Conservation (phyloP, 1,140 invertebrate species). For the Eumeta japonica region DNA sequence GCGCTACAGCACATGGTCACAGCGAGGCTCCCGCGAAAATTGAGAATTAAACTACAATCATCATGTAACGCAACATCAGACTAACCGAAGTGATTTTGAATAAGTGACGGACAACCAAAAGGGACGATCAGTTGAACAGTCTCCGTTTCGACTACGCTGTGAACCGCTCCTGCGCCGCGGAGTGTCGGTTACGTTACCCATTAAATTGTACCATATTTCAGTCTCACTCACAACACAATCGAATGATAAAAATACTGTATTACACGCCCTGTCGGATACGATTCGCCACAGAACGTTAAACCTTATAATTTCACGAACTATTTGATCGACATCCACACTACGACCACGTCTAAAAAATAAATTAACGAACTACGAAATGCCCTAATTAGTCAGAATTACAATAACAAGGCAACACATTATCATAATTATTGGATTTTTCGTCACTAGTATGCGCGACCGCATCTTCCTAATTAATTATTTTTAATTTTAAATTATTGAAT, state of each 20-base stretch:
- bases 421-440: slow-evolving; percentile 59
- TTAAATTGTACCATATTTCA: slow-evolving; percentile 50
- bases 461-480: slow-evolving; percentile 55
- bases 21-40: slow-evolving; percentile 53
- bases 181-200: slow-evolving; percentile 38
- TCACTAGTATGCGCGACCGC: slow-evolving; percentile 58
- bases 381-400: slow-evolving; percentile 51
- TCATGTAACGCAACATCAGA: slow-evolving; percentile 46
- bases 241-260: slow-evolving; percentile 52
- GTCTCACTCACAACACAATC: slow-evolving; percentile 50
- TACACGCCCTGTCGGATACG: too few relatives aligned
- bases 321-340: slow-evolving; percentile 48
- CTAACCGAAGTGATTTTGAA: too few relatives aligned
- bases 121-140: too few relatives aligned
- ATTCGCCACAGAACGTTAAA: too few relatives aligned
- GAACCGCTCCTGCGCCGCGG: too few relatives aligned
- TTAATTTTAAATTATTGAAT: slow-evolving; percentile 53
- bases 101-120: too few relatives aligned
- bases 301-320: too few relatives aligned
- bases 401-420: slow-evolving; percentile 48
- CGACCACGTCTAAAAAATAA: slow-evolving; percentile 45
- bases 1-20: too few relatives aligned
- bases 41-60: slow-evolving; percentile 46
- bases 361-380: slow-evolving; percentile 52
- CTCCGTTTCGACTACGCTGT: too few relatives aligned